Percentiles rank a stretch among this genome's conserved stretches.
phyloP scores from a whole-genome alignment of 2,113 vertebrate species.

The Heterochromis multidens region DNA sequence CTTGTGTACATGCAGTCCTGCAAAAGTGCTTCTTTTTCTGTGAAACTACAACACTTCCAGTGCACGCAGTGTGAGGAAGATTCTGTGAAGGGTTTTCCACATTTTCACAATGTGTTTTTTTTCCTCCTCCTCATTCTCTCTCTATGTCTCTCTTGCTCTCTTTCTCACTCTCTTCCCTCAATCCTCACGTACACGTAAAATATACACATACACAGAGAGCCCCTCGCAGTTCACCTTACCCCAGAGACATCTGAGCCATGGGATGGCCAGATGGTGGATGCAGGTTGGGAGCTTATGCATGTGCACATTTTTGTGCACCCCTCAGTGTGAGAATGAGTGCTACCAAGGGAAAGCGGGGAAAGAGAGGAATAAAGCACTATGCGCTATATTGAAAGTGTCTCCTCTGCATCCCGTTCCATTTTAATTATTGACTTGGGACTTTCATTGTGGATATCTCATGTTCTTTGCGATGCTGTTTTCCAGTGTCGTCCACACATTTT shows the following conservation, averaged over 20 bases:
- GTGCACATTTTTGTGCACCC: constrained; percentile 42
- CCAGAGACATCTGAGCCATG: constrained; percentile 67
- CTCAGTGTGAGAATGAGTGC: constrained; percentile 16
- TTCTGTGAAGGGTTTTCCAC: background rate
- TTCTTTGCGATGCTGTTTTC: background rate
- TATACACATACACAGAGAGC: background rate
- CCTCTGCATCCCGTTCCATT: background rate
- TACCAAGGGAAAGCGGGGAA: background rate
- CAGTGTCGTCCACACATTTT: constrained; percentile 13
- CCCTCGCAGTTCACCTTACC: constrained; percentile 63
- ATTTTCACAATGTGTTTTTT: background rate
- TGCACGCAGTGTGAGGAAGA: background rate
- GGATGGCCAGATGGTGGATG: constrained; percentile 73
- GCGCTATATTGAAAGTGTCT: background rate
- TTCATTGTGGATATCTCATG: background rate
- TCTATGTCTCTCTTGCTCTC: background rate
- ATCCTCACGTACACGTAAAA: background rate
- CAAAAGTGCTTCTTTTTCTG: constrained; percentile 14
- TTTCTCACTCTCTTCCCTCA: background rate
- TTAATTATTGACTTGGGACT: background rate
- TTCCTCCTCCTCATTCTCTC: background rate
- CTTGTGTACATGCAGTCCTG: constrained; percentile 30
- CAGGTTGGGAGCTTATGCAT: constrained; percentile 57
- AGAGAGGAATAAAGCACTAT: background rate
- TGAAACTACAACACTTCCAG: background rate